Base-by-base conservation (phyloP, 1,140 invertebrate genomes). In the Heliconius hermathena region DNA sequence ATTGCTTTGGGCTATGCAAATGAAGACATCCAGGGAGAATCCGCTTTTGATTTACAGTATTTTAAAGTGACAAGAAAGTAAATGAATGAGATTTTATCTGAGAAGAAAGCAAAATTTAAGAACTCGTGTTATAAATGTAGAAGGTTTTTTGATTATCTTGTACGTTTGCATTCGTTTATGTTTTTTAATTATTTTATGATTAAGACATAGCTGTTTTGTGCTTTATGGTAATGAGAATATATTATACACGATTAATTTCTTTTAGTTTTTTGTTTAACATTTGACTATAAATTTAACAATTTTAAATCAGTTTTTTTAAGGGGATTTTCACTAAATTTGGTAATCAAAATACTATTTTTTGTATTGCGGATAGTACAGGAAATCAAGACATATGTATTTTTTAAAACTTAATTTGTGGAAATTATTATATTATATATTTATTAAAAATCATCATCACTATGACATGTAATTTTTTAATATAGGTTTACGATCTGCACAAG, bases 11-110 rank as follows among this genome's bases (percentile, higher is more conserved):
- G 91, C 88, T 83, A 94, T 94, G 91, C 91, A 92, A 94, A 94
- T 93, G 91, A 92, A 93, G 89, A 92, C 88, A 81, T 94, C 90
- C 84, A 80, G 82, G 88, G 84, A 85, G 87, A 89, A 90, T 89
- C 87, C 84, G 78, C 78, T 82, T 91, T 89, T 92, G 90, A 93
- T 92, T 92, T 91, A 94, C 85, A 85, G 81, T 79, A 71, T 89
- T 84, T 86, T 88, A 86, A 89, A 87, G 81, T 84, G 82, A 77
- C 79, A 76, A 73, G 75, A 72, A 83, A 78, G 60, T 80, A 71
- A 74, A 82, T 52, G 66, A 80, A 77, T 82, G 72, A 81, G 75
- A 80, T 80, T 80, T 80, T 80, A 80, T 80, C 72, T 73, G 57
- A 75, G 74, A 76, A 70, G 74, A 76, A 76, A 76, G 74, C 74